phyloP scores from a whole-genome alignment of 2,888 invertebrate genomes.

The Troglohyphantes excavatus region DNA sequence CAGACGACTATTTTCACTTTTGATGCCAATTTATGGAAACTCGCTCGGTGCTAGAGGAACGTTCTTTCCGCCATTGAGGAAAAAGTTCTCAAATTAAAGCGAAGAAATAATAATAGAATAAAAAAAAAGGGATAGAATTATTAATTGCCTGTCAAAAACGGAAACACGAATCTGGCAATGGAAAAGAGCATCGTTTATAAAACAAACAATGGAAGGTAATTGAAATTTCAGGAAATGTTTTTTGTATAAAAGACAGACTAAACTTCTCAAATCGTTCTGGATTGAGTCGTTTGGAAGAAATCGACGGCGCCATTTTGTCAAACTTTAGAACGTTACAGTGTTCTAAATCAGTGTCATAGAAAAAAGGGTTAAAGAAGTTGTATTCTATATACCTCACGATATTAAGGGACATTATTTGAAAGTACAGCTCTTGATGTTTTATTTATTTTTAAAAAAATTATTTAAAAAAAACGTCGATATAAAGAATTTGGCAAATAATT shows the following conservation, averaged over 20 bases:
- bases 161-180: neutral
- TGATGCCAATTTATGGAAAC: neutral
- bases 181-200: neutral
- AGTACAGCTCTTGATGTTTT: too few species aligned
- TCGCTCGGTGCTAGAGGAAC: too few species aligned
- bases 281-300: too few species aligned
- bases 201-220: neutral
- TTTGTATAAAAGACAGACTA: neutral
- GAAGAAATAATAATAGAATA: neutral
- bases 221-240: neutral
- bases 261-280: neutral
- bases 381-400: too few species aligned
- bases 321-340: too few species aligned
- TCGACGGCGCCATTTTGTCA: too few species aligned
- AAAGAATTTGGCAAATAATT: too few species aligned
- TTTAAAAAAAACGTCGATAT: too few species aligned
- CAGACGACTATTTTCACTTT: conserved; percentile 1
- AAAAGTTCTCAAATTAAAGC: neutral
- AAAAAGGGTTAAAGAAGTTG: too few species aligned
- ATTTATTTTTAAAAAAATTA: too few species aligned
- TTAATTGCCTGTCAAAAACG: conserved; percentile 9
- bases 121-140: neutral
- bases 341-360: too few species aligned
- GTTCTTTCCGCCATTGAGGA: neutral
- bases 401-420: too few species aligned